phyloP scores from a whole-genome alignment of 2,797 vertebrate genomes.

The Cossypha caffra region DNA sequence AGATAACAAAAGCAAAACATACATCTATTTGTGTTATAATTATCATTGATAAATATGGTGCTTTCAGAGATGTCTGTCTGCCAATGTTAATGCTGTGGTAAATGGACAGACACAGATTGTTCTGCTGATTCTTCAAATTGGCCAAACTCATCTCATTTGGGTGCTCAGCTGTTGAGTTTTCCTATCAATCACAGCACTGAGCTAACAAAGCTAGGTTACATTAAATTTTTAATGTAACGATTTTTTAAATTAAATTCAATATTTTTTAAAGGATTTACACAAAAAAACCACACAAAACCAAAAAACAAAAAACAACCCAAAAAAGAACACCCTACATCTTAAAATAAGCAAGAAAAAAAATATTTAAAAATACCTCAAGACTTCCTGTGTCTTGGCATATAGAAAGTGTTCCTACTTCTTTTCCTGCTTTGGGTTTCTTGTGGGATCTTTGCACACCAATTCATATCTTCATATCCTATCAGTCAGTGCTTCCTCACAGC shows the following conservation, averaged over 20 bases:
- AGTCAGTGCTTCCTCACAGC: background rate
- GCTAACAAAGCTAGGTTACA: background rate
- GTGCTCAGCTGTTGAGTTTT: background rate
- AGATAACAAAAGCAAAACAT: background rate
- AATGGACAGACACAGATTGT: background rate
- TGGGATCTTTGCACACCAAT: background rate
- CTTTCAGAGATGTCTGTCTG: background rate
- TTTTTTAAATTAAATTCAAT: background rate
- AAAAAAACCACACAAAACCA: background rate
- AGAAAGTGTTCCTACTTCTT: background rate
- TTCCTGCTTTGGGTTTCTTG: background rate
- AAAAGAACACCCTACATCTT: background rate
- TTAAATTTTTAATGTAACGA: background rate
- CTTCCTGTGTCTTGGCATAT: background rate
- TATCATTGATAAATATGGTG: background rate
- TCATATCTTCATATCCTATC: background rate
- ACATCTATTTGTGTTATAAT: background rate
- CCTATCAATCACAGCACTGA: background rate
- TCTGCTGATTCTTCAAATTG: background rate
- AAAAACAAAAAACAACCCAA: too few species aligned
- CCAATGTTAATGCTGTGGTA: background rate
- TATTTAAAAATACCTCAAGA: background rate
- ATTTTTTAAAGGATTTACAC: background rate
- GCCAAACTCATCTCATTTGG: background rate
- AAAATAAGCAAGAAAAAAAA: background rate